These are phyloP conservation scores for Tipula confusa DNA, from an alignment of 2,888 invertebrate species.

Conservation along the genomic window DNA sequence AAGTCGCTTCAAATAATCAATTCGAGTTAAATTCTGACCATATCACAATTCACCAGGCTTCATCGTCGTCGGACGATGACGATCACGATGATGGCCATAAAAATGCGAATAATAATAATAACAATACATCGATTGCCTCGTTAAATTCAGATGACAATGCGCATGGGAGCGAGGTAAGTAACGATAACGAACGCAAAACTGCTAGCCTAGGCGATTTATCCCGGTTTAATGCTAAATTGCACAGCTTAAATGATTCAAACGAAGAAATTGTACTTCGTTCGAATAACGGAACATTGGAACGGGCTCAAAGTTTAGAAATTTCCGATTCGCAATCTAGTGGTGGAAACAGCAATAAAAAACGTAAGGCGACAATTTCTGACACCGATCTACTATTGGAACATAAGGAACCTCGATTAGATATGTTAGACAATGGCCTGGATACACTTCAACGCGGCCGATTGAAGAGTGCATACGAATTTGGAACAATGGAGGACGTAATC, in stretches of 20 bases:
- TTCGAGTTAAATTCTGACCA: slow-evolving; percentile 71
- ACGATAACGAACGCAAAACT: slow-evolving; percentile 65
- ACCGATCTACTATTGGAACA: slow-evolving; percentile 46
- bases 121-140: neutral
- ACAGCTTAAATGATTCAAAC: slow-evolving; percentile 15
- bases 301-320: slow-evolving; percentile 76
- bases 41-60: slow-evolving; percentile 61
- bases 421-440: slow-evolving; percentile 58
- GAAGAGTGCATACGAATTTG: slow-evolving; percentile 72
- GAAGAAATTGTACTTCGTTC: neutral
- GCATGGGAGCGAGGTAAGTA: slow-evolving; percentile 49
- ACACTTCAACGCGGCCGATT: slow-evolving; percentile 64
- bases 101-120: neutral
- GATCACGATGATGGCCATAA: neutral
- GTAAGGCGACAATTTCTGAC: slow-evolving; percentile 42
- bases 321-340: slow-evolving; percentile 50
- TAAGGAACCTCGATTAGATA: slow-evolving; percentile 57
- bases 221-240: slow-evolving; percentile 56
- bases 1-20: slow-evolving; percentile 50
- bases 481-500: slow-evolving; percentile 71
- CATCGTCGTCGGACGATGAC: slow-evolving; percentile 37
- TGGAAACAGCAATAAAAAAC: slow-evolving; percentile 60
- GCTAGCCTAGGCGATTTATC: slow-evolving; percentile 76
- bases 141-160: neutral
- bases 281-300: slow-evolving; percentile 60